Evolutionary conservation across 53 echinoderm and acorn worm genomes (phyloP).

Genomic region (Apostichopus leukothele): DNA sequence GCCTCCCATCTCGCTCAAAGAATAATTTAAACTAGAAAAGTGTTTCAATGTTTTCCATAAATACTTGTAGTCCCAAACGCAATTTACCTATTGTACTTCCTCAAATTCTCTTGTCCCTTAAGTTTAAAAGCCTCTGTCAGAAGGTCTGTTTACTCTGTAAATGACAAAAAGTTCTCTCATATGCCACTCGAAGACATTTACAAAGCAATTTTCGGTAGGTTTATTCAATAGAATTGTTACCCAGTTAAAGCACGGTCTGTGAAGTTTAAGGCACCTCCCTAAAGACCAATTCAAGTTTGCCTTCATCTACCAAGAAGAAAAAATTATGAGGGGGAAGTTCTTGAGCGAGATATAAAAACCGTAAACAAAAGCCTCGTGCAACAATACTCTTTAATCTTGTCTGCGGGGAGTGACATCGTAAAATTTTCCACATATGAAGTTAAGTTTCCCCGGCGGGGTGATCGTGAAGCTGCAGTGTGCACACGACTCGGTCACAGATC

Average conservation of each 20-base stretch:
- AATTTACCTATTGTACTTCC: no score
- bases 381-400: conserved; percentile 4
- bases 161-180: neutral
- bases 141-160: neutral
- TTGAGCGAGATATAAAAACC: neutral
- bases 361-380: conserved; percentile 24
- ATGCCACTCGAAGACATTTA: neutral
- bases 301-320: conserved; percentile 7
- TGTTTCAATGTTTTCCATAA: no score
- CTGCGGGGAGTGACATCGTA: conserved; percentile 8
- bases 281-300: conserved; percentile 38
- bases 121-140: neutral
- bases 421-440: conserved; percentile 38
- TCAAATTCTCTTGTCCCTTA: neutral
- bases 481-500: neutral
- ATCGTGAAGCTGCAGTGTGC: conserved; percentile 24
- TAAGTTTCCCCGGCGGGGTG: conserved; percentile 32
- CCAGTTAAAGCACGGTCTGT: neutral
- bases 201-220: neutral
- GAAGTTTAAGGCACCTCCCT: conserved; percentile 26
- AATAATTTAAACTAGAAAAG: no score
- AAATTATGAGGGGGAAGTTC: neutral
- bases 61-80: no score
- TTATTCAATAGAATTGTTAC: neutral
- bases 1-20: no score